phyloP scores from a whole-genome alignment of 2,113 vertebrate genomes.

The Gymnorhina tibicen region DNA sequence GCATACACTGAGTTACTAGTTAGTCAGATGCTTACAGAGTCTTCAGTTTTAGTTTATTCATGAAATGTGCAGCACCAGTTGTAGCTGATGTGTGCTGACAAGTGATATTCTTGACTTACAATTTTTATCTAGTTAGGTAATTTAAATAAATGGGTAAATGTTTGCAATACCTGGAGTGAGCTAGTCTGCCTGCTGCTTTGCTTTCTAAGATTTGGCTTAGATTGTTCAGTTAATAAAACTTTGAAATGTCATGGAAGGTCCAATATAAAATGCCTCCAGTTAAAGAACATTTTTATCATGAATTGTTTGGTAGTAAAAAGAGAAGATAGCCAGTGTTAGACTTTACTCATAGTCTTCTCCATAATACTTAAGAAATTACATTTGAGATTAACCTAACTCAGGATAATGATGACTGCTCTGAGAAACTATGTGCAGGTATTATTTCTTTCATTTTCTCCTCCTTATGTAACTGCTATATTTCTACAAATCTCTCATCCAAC shows the following conservation, averaged over 20 bases:
- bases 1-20: not conserved
- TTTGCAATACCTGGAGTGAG: not conserved
- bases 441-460: not conserved
- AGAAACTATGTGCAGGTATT: not conserved
- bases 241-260: constrained; percentile 10
- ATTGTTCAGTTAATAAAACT: constrained; percentile 27
- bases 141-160: constrained; percentile 40
- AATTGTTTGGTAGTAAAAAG: not conserved
- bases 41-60: constrained; percentile 45
- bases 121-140: constrained; percentile 23
- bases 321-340: not conserved
- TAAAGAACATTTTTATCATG: not conserved
- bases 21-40: not conserved
- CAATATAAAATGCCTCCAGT: not conserved
- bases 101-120: constrained; percentile 46
- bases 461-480: not conserved
- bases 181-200: constrained; percentile 1
- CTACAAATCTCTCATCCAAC: not conserved
- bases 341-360: not conserved
- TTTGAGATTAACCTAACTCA: not conserved
- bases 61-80: constrained; percentile 31
- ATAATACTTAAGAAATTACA: not conserved
- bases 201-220: constrained; percentile 18
- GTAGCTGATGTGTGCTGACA: constrained; percentile 46
- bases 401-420: not conserved